These are phyloP conservation scores for Hippocampus comes DNA, from an alignment of 2,113 vertebrate genomes.

Conservation along the genomic window DNA sequence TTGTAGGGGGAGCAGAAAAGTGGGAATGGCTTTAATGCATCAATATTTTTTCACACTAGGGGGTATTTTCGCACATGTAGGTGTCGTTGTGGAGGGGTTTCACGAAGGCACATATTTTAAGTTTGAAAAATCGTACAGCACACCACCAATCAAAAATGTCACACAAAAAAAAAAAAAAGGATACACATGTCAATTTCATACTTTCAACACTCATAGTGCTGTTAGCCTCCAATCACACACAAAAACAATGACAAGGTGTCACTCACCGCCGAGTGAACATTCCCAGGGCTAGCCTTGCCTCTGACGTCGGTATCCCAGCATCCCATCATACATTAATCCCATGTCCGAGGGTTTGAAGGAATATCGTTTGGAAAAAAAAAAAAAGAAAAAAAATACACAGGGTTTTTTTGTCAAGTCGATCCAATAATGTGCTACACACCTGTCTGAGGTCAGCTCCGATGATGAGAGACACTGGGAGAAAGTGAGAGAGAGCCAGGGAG, in stretches of 20 bases:
- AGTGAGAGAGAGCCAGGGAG: slow-evolving; percentile 19
- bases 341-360: slow-evolving; percentile 44
- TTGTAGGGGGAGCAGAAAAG: too few species aligned
- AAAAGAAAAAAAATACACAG: neutral
- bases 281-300: slow-evolving; percentile 37
- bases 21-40: too few species aligned
- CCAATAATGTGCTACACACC: slow-evolving; percentile 56
- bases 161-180: too few species aligned
- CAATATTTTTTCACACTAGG: too few species aligned
- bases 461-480: slow-evolving; percentile 42
- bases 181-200: too few species aligned
- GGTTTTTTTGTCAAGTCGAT: slow-evolving; percentile 20
- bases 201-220: neutral
- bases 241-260: slow-evolving; percentile 25
- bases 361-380: slow-evolving; percentile 21
- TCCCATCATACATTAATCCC: slow-evolving; percentile 65
- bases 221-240: neutral
- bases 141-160: too few species aligned
- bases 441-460: slow-evolving; percentile 65
- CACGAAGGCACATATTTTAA: too few species aligned
- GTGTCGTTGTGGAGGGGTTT: too few species aligned
- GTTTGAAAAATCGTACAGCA: too few species aligned
- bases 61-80: too few species aligned
- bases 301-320: slow-evolving; percentile 41
- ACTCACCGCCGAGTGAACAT: slow-evolving; percentile 63